phyloP scores from a whole-genome alignment of 2,113 vertebrate species.

The Cardinalis cardinalis region DNA sequence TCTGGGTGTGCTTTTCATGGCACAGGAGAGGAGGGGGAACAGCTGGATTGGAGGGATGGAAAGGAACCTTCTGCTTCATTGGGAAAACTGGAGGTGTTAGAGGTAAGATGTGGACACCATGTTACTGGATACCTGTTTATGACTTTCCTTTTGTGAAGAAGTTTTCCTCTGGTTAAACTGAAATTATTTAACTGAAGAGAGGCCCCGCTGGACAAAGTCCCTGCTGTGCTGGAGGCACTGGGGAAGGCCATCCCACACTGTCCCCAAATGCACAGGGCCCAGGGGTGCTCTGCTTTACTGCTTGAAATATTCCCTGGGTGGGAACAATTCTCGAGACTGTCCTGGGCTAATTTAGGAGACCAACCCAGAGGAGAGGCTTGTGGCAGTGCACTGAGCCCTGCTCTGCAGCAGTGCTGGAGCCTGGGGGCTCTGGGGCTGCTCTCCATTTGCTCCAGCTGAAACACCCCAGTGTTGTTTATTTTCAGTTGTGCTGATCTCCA shows the following conservation, averaged over 20 bases:
- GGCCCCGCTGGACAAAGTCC: neutral
- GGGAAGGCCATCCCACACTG: neutral
- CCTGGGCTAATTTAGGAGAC: neutral
- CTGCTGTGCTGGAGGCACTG: neutral
- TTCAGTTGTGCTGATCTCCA: neutral
- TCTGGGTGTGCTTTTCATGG: neutral
- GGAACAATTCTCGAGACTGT: neutral
- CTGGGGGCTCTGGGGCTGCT: neutral
- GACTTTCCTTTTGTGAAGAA: neutral
- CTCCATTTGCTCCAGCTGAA: neutral
- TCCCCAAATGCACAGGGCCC: neutral
- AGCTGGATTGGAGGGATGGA: neutral
- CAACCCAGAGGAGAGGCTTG: neutral
- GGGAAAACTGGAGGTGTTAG: neutral
- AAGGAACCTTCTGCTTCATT: neutral
- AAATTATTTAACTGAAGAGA: neutral
- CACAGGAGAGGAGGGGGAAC: rapidly evolving
- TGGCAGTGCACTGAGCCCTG: neutral
- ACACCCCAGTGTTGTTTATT: neutral
- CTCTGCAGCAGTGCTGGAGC: neutral
- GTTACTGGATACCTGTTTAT: neutral
- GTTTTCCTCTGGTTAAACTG: neutral
- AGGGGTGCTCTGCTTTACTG: neutral
- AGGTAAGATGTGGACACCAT: neutral
- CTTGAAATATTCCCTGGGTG: neutral